Percentiles rank a stretch among this genome's conserved stretches.
Conservation (phyloP, 2,888 invertebrate species). For the Gnatocerus cornutus region DNA sequence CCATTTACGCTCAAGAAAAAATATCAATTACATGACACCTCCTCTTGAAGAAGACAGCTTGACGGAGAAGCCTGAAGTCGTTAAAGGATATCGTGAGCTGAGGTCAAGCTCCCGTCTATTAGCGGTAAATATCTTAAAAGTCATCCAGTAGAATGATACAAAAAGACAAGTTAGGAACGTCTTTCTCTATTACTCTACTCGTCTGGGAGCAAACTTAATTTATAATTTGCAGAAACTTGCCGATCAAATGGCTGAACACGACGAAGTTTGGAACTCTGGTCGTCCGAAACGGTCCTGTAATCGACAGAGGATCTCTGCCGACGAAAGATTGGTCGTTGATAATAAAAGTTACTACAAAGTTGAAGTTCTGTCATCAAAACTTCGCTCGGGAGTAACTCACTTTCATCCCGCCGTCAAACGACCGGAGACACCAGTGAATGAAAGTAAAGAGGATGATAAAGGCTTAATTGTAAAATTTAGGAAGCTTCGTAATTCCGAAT, state of each 20-base stretch:
- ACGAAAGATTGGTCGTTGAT: conserved; percentile 74
- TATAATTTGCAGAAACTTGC: conserved; percentile 58
- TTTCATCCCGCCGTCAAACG: conserved; percentile 51
- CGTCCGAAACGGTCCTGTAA: conserved; percentile 66
- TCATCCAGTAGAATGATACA: background rate
- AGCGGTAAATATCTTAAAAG: conserved; percentile 59
- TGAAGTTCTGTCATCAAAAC: conserved; percentile 80
- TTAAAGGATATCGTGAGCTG: conserved; percentile 63
- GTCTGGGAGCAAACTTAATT: conserved; percentile 4
- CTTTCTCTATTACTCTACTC: too few relatives aligned
- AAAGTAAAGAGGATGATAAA: conserved; percentile 62
- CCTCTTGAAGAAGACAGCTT: conserved; percentile 68
- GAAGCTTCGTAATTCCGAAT: conserved; percentile 82
- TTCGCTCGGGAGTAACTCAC: conserved; percentile 73
- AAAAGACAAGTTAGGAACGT: background rate
- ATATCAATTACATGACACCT: conserved; percentile 67
- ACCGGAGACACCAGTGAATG: conserved; percentile 49
- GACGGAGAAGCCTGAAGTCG: conserved; percentile 62
- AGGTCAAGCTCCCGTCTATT: conserved; percentile 64
- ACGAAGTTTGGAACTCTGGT: conserved; percentile 67
- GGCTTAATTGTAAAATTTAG: conserved; percentile 76
- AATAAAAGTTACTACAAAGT: conserved; percentile 79
- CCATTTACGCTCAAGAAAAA: conserved; percentile 68
- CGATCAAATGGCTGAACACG: conserved; percentile 45
- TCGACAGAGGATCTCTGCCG: conserved; percentile 69